Base-by-base conservation (phyloP, 2,113 vertebrate genomes). In the Mus spicilegus region DNA sequence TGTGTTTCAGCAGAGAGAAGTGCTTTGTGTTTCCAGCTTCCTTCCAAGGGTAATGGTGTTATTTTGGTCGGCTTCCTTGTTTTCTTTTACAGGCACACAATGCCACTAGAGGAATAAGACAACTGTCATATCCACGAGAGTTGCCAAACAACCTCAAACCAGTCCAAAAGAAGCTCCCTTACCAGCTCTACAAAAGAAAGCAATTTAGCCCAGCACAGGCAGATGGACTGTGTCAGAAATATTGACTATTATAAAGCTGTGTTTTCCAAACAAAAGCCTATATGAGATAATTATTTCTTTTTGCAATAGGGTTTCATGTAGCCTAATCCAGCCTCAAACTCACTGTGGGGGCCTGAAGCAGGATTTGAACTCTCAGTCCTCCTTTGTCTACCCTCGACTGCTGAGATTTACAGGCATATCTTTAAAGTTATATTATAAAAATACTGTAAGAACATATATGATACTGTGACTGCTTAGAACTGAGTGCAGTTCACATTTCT, bases 131-230 rank as follows among this genome's bases (percentile, higher is more conserved):
- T 97, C 95, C 95, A 63, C 33, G 92, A 98, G 95, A 96, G 91
- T 30, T 98, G 98, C 98, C 97, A 98, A 98, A 93, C 94, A 98
- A 97, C 94, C 97, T 87, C 90, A 88, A 97, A 94, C 91, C 92
- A 67, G 98, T 98, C 92, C 93, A 95, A 95, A 97, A 97, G 93
- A 89, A 95, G 96, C 92, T 96, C 96, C 93, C 97, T 97, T 91
- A 87, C 97, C 91, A 91, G 86, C 56, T 69, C 63, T 85, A 97
- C 72, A 90, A 90, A 97, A 96, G 85, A 98, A 98, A 97, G 89
- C 97, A 93, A 87, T 97, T 98, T 93, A 94, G 94, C 93, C 86
- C 84, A 90, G 96, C 56, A 86, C 63, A 95, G 1, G 0, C 85
- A 98, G 98, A 98, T 90, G 96, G 98, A 96, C 96, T 95, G 89